Conservation (phyloP, 2,888 invertebrate species). For the Chrysomela aeneicollis region DNA sequence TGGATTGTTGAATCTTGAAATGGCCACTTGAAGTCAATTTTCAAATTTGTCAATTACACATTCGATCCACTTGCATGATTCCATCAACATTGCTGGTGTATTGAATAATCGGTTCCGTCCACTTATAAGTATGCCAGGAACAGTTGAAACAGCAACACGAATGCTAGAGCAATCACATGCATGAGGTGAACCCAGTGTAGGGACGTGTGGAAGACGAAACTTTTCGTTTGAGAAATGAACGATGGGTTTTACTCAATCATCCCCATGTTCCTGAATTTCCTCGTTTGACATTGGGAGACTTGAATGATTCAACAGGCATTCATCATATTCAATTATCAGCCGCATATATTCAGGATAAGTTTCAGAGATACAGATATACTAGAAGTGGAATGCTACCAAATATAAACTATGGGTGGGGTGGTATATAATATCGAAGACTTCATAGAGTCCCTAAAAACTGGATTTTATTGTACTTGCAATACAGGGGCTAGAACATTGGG, state of each 20-base stretch:
- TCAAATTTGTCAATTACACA: neutral
- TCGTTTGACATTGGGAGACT: too few species aligned
- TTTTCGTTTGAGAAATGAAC: constrained; percentile 2
- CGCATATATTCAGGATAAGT: neutral
- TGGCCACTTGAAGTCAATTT: constrained; percentile 1
- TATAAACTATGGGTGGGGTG: too few species aligned
- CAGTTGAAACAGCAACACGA: constrained; percentile 10
- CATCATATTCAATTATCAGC: neutral
- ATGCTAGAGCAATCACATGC: constrained; percentile 8
- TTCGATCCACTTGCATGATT: constrained; percentile 4
- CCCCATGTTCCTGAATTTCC: too few species aligned
- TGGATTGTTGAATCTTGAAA: neutral
- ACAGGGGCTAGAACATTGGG: too few species aligned
- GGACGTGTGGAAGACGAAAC: constrained; percentile 6
- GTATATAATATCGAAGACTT: neutral
- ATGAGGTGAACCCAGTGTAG: constrained; percentile 7
- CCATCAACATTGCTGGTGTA: too few species aligned
- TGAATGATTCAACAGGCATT: too few species aligned
- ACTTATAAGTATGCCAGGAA: constrained; percentile 11
- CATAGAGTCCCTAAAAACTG: neutral
- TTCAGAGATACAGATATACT: constrained; percentile 11
- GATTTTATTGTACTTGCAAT: too few species aligned
- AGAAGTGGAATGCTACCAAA: too few species aligned
- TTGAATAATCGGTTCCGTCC: constrained; percentile 8
- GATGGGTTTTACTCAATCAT: neutral